phyloP scores from a whole-genome alignment of 2,888 invertebrate species.

The Bimastos eiseni region DNA sequence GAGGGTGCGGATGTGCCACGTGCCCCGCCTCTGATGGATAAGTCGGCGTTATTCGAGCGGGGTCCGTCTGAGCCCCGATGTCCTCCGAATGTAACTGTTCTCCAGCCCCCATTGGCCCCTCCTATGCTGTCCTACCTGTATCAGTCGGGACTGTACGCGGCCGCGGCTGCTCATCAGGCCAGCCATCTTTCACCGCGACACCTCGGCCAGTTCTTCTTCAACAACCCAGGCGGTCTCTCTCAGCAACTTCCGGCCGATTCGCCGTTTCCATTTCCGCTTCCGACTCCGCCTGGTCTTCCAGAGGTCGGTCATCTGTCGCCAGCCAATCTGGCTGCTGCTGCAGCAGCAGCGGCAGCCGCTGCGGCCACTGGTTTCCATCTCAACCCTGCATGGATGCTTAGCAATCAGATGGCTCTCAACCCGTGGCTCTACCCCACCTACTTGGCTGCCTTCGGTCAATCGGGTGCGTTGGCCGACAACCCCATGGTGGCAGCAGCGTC shows the following conservation, averaged over 20 bases:
- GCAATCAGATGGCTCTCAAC: conserved; percentile 28
- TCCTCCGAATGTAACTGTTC: conserved; percentile 77
- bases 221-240: conserved; percentile 24
- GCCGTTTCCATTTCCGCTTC: neutral
- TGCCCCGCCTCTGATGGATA: neutral
- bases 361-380: conserved; percentile 50
- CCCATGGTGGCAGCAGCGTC: conserved; percentile 66
- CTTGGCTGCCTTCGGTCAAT: conserved; percentile 31
- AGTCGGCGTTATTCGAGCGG: neutral
- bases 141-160: conserved; percentile 56
- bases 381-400: conserved; percentile 24
- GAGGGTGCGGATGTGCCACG: neutral
- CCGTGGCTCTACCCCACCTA: conserved; percentile 36
- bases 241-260: conserved; percentile 6
- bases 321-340: conserved; percentile 46
- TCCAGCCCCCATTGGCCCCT: conserved; percentile 81
- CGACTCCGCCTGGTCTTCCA: neutral
- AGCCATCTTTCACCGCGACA: neutral
- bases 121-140: conserved; percentile 89
- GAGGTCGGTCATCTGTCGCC: conserved; percentile 16
- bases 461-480: neutral
- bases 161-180: neutral
- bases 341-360: conserved; percentile 39
- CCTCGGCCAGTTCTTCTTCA: conserved; percentile 31
- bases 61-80: conserved; percentile 14